Conservation (phyloP, 2,888 invertebrate genomes). For the Melinaea marsaeus region DNA sequence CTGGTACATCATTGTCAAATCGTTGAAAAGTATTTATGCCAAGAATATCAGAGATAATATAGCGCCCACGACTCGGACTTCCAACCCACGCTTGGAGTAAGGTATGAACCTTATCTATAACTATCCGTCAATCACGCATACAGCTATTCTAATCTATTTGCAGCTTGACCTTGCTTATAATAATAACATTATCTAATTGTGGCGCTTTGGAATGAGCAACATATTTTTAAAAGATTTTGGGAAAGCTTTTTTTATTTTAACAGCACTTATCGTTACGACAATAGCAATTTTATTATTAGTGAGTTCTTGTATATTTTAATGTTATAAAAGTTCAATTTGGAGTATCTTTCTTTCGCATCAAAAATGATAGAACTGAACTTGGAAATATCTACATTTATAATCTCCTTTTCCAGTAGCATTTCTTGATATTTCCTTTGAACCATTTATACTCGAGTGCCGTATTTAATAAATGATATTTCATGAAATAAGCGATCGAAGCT, state of each 20-base stretch:
- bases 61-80: slow-evolving; percentile 38
- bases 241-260: neutral
- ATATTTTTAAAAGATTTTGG: slow-evolving; percentile 15
- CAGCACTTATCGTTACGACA: neutral
- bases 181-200: slow-evolving; percentile 41
- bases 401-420: no score
- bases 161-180: slow-evolving; percentile 44
- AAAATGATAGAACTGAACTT: slow-evolving; percentile 11
- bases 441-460: no score
- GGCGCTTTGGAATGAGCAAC: slow-evolving; percentile 23
- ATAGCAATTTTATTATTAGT: no score
- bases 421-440: no score
- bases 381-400: no score
- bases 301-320: no score
- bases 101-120: slow-evolving; percentile 46
- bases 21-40: slow-evolving; percentile 36
- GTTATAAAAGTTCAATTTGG: no score
- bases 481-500: slow-evolving; percentile 19
- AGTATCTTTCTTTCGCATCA: slow-evolving; percentile 2
- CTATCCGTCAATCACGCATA: slow-evolving; percentile 42
- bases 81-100: slow-evolving; percentile 51
- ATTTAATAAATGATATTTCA: neutral
- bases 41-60: slow-evolving; percentile 37
- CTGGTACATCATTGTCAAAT: slow-evolving; percentile 31
- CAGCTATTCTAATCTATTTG: slow-evolving; percentile 44